Percentiles rank a stretch among this genome's conserved stretches.
phyloP scores from a whole-genome alignment of 2,113 vertebrate species.

The Rallus limicola region DNA sequence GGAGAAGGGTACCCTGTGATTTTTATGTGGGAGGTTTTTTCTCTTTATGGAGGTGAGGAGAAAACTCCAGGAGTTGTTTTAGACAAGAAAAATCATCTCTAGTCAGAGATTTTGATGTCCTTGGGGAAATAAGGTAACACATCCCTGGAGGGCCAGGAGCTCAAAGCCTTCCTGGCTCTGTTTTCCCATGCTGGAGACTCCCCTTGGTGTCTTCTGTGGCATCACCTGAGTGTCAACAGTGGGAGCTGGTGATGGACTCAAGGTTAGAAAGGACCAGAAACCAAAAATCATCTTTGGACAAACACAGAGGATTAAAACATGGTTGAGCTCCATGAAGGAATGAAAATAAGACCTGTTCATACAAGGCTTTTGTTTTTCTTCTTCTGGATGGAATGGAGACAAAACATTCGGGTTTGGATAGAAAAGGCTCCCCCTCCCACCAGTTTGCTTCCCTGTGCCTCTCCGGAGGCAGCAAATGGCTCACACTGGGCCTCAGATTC shows the following conservation, averaged over 20 bases:
- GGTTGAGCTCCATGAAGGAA: neutral
- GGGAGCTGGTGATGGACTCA: neutral
- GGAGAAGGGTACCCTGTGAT: too few species aligned
- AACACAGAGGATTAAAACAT: neutral
- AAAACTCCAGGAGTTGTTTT: neutral
- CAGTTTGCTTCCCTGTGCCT: neutral
- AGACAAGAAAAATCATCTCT: too few species aligned
- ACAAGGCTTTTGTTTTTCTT: rapidly evolving
- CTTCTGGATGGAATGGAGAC: slow-evolving; percentile 4
- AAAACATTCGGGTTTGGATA: neutral
- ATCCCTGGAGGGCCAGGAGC: neutral
- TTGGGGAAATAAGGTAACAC: neutral
- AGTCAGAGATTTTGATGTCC: neutral
- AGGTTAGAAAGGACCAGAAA: neutral
- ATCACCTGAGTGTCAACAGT: rapidly evolving
- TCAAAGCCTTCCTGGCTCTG: neutral
- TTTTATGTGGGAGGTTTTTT: neutral
- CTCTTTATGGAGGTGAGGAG: neutral
- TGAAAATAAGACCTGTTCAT: neutral
- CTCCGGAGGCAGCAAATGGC: slow-evolving; percentile 1
- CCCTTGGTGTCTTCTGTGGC: rapidly evolving
- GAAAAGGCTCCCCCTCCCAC: slow-evolving; percentile 25
- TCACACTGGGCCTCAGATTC: neutral
- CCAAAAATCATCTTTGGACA: neutral
- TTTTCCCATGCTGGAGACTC: neutral